phyloP scores from a whole-genome alignment of 2,113 vertebrate genomes.

The Rhinichthys klamathensis region DNA sequence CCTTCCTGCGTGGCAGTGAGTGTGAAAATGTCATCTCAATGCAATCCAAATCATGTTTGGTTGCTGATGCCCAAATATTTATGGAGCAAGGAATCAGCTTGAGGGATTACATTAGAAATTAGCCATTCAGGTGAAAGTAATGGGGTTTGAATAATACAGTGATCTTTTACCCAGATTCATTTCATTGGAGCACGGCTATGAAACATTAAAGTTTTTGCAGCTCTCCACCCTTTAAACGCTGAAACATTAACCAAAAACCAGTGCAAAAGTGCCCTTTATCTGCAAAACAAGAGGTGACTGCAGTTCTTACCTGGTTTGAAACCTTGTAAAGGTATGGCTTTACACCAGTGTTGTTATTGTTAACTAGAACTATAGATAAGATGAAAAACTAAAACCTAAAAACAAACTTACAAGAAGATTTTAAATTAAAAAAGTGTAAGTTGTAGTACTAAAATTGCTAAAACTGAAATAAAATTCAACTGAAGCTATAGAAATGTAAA shows the following conservation, averaged over 20 bases:
- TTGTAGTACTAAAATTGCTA: neutral
- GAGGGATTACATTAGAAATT: neutral
- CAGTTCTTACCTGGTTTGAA: neutral
- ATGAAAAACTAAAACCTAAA: too few relatives aligned
- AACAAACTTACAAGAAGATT: too few relatives aligned
- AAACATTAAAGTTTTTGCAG: conserved; percentile 5
- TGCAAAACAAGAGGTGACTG: neutral
- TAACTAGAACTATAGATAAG: neutral
- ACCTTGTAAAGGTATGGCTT: neutral
- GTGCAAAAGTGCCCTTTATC: neutral
- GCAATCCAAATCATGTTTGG: neutral
- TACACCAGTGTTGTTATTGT: neutral
- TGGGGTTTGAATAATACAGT: conserved; percentile 32
- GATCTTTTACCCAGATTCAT: neutral
- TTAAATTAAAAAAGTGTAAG: too few relatives aligned
- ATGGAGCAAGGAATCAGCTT: neutral
- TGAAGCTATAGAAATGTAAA: neutral
- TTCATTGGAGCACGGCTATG: neutral
- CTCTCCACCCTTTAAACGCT: neutral
- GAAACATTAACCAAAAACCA: neutral
- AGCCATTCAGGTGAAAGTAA: conserved; percentile 7
- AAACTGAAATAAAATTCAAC: neutral
- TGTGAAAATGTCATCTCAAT: neutral
- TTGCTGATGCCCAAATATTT: neutral
- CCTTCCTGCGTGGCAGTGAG: neutral